A percentile compares a stretch with the other conserved stretches of the same genome.
Conservation (phyloP, 2,888 invertebrate species). For the Cataglyphis altisquamis region DNA sequence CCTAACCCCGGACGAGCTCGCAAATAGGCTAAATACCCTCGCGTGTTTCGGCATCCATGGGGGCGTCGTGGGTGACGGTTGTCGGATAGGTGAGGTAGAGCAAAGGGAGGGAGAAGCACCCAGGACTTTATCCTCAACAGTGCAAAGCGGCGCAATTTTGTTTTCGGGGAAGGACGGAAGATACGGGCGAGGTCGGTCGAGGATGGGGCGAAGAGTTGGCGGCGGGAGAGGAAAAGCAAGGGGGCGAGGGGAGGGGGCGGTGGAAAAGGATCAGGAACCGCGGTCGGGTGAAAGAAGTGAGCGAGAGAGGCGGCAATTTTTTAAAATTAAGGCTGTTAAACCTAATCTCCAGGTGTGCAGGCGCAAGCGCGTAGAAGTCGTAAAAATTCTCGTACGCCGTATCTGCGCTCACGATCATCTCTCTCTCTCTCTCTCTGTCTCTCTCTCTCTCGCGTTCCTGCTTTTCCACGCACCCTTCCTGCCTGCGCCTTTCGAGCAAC, state of each 20-base stretch:
- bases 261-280: slow-evolving; percentile 64
- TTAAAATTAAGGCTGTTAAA: slow-evolving; percentile 83
- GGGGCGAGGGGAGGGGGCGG: slow-evolving; percentile 8
- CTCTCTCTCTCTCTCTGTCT: slow-evolving; percentile 37
- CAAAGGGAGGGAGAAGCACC: slow-evolving; percentile 48
- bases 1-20: slow-evolving; percentile 60
- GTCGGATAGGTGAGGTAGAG: slow-evolving; percentile 47
- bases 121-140: slow-evolving; percentile 72
- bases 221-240: slow-evolving; percentile 6
- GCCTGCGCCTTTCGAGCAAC: slow-evolving; percentile 62
- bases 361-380: slow-evolving; percentile 72
- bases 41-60: slow-evolving; percentile 42
- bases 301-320: slow-evolving; percentile 78
- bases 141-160: slow-evolving; percentile 78
- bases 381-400: slow-evolving; percentile 72
- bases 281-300: slow-evolving; percentile 35
- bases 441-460: slow-evolving; percentile 42
- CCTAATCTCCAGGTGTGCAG: slow-evolving; percentile 80
- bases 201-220: background rate
- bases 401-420: slow-evolving; percentile 34
- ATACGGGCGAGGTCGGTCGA: slow-evolving; percentile 39
- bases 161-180: slow-evolving; percentile 47
- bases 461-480: slow-evolving; percentile 44
- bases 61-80: slow-evolving; percentile 54
- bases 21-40: slow-evolving; percentile 66